Percentiles rank a stretch among this genome's conserved stretches.
Conservation (phyloP, 2,113 vertebrate genomes). For the Lepus americanus region DNA sequence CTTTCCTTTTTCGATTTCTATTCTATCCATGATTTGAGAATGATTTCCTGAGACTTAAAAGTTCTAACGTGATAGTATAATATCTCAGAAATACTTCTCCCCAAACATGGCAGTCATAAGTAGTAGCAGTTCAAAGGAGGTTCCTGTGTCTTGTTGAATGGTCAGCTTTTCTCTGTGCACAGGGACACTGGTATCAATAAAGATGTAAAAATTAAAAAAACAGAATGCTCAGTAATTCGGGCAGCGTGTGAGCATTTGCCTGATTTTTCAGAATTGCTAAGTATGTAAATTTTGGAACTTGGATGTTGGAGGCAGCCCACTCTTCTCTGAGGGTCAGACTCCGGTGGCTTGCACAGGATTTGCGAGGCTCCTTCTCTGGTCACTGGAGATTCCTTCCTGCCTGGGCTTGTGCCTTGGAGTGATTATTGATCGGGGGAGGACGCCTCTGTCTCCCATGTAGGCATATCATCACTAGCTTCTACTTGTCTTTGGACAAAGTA, state of each 20-base stretch:
- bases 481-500: conserved; percentile 32
- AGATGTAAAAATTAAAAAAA: background rate
- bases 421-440: rapidly evolving
- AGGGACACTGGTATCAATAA: background rate
- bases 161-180: background rate
- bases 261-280: background rate
- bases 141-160: background rate
- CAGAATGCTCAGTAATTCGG: background rate
- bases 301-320: background rate
- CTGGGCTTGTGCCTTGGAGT: background rate
- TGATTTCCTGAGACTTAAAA: background rate
- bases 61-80: background rate
- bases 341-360: background rate
- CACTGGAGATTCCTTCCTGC: background rate
- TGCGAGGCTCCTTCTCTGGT: background rate
- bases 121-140: background rate
- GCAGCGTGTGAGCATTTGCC: background rate
- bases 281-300: background rate
- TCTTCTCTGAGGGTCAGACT: background rate
- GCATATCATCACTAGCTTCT: background rate
- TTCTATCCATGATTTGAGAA: background rate
- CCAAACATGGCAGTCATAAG: background rate
- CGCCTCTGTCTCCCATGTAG: background rate
- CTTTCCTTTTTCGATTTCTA: background rate
- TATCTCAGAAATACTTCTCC: background rate